These are phyloP conservation scores for Drosophila parvula DNA, from an alignment of 1,140 invertebrate genomes.

Conservation along the genomic window DNA sequence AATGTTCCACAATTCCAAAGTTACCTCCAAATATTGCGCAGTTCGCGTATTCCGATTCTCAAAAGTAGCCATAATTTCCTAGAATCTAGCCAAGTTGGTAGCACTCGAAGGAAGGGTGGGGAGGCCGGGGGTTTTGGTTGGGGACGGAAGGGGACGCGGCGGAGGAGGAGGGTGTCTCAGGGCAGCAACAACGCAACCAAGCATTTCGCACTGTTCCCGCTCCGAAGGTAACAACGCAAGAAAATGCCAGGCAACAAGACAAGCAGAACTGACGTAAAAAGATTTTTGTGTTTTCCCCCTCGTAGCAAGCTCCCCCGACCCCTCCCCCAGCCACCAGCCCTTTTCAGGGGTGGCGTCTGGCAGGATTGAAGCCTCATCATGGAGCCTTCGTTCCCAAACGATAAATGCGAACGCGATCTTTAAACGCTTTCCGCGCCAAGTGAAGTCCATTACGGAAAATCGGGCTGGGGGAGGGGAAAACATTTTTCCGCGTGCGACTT, in stretches of 20 bases:
- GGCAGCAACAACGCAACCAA: constrained; percentile 61
- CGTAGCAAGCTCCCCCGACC: neutral
- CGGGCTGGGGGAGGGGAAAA: neutral
- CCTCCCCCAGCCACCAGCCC: neutral
- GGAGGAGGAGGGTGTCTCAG: constrained; percentile 9
- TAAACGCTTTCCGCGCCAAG: constrained; percentile 37
- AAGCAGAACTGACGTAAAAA: constrained; percentile 83
- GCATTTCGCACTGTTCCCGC: constrained; percentile 63
- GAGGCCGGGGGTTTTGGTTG: constrained; percentile 4
- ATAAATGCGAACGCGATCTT: constrained; percentile 42
- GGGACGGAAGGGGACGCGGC: neutral
- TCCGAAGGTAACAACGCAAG: constrained; percentile 81
- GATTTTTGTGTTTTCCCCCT: constrained; percentile 68
- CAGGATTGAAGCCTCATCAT: constrained; percentile 52
- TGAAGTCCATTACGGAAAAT: constrained; percentile 37
- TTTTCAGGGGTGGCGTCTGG: constrained; percentile 46
- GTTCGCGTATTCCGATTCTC: neutral
- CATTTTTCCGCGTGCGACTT: constrained; percentile 33
- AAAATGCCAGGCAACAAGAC: constrained; percentile 83
- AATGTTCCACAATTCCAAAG: neutral
- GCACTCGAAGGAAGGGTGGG: constrained; percentile 2
- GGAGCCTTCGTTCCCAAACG: constrained; percentile 29
- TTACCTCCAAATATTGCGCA: neutral
- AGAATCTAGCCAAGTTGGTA: constrained; percentile 20
- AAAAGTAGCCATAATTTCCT: neutral